Evolutionary conservation across 2,797 vertebrate genomes (phyloP).

Genomic region (Triplophysa yarkandensis): DNA sequence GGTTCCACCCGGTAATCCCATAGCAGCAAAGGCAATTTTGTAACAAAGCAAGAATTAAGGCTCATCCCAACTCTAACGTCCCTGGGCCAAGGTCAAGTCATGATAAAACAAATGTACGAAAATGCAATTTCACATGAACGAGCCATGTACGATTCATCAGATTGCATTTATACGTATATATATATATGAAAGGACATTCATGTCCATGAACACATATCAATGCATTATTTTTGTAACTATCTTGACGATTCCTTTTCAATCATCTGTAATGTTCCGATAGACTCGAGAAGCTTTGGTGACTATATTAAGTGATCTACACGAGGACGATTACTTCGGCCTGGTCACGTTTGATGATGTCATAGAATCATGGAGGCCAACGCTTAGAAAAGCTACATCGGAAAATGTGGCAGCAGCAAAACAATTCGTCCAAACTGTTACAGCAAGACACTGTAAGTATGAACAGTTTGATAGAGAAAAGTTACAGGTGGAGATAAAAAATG

Average conservation of each 20-base stretch:
- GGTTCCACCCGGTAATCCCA: too few species aligned
- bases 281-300: constrained; percentile 78
- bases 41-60: too few species aligned
- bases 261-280: constrained; percentile 64
- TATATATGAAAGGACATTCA: too few species aligned
- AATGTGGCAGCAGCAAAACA: constrained; percentile 74
- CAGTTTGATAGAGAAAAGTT: neutral
- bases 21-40: too few species aligned
- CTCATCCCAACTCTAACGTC: too few species aligned
- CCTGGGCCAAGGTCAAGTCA: too few species aligned
- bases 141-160: too few species aligned
- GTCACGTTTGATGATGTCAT: constrained; percentile 69
- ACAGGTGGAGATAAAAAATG: neutral
- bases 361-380: constrained; percentile 69
- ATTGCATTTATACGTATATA: too few species aligned
- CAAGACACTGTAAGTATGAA: neutral
- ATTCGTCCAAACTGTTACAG: constrained; percentile 66
- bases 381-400: constrained; percentile 74
- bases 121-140: too few species aligned
- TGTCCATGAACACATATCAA: too few species aligned
- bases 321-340: constrained; percentile 80
- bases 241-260: constrained; percentile 3
- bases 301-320: constrained; percentile 80
- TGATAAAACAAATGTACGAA: too few species aligned
- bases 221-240: too few species aligned